A percentile compares a stretch with the other conserved stretches of the same genome.
These are phyloP conservation scores for Mastigias papua DNA, from an alignment of 30 jellyfish, hydroid and myxozoan genomes.

Conservation along the genomic window DNA sequence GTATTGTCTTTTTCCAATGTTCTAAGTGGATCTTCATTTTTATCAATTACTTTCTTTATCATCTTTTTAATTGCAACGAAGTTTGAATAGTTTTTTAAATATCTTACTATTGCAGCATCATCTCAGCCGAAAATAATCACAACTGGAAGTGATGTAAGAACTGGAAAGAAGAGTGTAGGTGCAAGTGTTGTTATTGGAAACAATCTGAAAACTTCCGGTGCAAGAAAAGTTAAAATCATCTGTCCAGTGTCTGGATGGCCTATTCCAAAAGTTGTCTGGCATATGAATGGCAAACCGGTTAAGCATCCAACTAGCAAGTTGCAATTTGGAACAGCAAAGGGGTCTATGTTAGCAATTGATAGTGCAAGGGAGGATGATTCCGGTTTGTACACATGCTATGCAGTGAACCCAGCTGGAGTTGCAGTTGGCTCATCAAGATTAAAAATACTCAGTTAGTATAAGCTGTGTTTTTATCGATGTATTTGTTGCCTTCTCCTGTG, in stretches of 20 bases:
- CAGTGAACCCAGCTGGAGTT: constrained; percentile 90
- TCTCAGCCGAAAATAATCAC: constrained; percentile 71
- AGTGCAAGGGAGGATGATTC: constrained; percentile 71
- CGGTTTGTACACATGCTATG: constrained; percentile 87
- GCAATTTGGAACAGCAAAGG: constrained; percentile 29
- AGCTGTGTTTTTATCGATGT: neutral
- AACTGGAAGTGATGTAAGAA: constrained; percentile 46
- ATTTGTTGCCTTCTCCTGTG: neutral
- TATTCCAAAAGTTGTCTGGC: constrained; percentile 75
- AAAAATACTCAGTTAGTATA: constrained; percentile 69
- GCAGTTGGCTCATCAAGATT: constrained; percentile 74
- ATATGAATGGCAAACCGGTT: constrained; percentile 60
- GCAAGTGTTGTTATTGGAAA: constrained; percentile 76
- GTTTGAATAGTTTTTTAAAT: neutral
- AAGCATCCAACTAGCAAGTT: constrained; percentile 37
- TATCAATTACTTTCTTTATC: too few species aligned
- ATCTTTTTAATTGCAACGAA: too few species aligned
- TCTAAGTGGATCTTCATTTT: too few species aligned
- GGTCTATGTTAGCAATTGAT: constrained; percentile 57
- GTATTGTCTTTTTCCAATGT: too few species aligned
- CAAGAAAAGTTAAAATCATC: constrained; percentile 67
- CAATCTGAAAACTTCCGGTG: constrained; percentile 83
- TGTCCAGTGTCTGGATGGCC: constrained; percentile 91
- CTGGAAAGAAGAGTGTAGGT: constrained; percentile 48
- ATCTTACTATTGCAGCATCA: constrained; percentile 55